These are phyloP conservation scores for Toxotes jaculatrix DNA, from an alignment of 2,113 vertebrate species.

Conservation along the genomic window DNA sequence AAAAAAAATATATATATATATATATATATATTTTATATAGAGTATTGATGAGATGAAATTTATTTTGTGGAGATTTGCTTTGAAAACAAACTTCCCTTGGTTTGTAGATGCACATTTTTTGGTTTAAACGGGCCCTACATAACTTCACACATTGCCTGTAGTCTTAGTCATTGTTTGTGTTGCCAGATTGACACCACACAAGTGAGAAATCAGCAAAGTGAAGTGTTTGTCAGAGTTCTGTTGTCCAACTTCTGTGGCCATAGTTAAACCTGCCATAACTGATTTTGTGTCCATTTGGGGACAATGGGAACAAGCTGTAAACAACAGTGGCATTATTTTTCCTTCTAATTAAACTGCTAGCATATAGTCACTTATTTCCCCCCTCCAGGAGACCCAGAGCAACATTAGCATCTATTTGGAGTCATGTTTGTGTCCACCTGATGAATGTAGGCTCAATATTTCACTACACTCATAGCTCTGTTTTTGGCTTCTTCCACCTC, in stretches of 20 bases:
- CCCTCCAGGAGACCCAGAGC: background rate
- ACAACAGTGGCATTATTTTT: background rate
- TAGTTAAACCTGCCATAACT: too few relatives aligned
- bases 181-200: background rate
- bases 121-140: background rate
- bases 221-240: background rate
- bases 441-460: background rate
- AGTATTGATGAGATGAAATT: background rate
- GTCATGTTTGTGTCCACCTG: background rate
- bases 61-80: background rate
- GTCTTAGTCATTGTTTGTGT: background rate
- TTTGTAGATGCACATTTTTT: too few relatives aligned
- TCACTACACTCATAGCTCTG: background rate
- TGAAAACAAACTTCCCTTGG: background rate
- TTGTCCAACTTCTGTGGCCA: too few relatives aligned
- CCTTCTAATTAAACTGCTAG: too few relatives aligned
- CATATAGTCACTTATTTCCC: too few relatives aligned
- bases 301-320: background rate
- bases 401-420: background rate
- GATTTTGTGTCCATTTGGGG: too few relatives aligned
- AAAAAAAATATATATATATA: too few relatives aligned
- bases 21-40: background rate
- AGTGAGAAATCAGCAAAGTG: background rate
- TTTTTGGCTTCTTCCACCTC: background rate
- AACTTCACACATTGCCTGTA: background rate